Base-by-base conservation (phyloP, 2,113 vertebrate genomes). In the Paracanthobrama guichenoti region DNA sequence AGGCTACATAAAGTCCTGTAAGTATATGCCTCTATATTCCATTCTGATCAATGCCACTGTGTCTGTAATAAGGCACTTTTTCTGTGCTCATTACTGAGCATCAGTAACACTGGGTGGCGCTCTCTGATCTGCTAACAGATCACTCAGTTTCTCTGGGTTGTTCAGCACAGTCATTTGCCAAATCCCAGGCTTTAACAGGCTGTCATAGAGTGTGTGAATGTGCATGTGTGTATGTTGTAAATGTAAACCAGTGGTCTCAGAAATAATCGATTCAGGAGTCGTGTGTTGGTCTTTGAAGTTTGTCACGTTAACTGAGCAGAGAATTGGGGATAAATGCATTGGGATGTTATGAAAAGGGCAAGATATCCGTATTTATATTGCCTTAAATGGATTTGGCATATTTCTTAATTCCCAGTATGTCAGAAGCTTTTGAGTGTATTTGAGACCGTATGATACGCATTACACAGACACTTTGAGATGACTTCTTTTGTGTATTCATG, bases 151-250 rank as follows among this genome's bases (percentile, higher is more conserved):
- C 20, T 77, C 20, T 60, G 31, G 13, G n/a, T n/a, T 46, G 13
- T 26, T 28, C 46, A 77, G 75, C 85, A 85, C 69, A 44, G 22
- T 3, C 10, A 44, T 44, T 24, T 13, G 88, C 87, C 86, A 82
- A 78, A 83, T 81, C 81, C 87, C 76, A 90, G 87, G 86, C 31
- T 89, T 82, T 71, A 71, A 44, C 35, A 71, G 39, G 39, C 69
- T 72, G 46, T 72, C 42, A 72, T 14, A 14, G 69, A 46, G 11
- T 72, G 84, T 28, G 24, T 80, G 13, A 24, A 31, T 78, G 53
- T 26, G 59, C 44, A 1, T 39, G 50, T 13, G 64, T 79, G 67
- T 14, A 3, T 81, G 79, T 67, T 46, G 87, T 72, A 42, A 60
- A 16, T 62, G 28, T 57, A 20, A n/a, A 18, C 20, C 53, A 24